These are phyloP conservation scores for Dermochelys coriacea DNA, from an alignment of 2,797 vertebrate genomes.

Conservation along the genomic window DNA sequence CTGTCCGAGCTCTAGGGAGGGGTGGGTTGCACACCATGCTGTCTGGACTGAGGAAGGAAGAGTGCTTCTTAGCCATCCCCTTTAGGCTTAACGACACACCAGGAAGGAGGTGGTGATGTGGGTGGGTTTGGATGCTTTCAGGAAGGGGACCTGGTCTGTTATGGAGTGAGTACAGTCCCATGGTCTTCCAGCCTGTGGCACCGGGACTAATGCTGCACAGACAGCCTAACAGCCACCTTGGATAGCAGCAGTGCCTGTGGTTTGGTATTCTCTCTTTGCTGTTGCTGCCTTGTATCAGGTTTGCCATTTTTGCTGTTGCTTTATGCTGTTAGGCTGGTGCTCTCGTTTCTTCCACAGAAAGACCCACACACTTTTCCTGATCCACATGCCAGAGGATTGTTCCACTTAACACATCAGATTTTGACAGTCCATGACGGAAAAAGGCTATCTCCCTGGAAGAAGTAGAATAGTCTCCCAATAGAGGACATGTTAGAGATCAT, in stretches of 20 bases:
- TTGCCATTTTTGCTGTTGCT: slow-evolving; percentile 47
- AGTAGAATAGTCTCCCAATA: not conserved
- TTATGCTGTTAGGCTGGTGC: not conserved
- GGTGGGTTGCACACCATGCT: not conserved
- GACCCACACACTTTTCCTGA: not conserved
- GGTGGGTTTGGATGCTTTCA: not conserved
- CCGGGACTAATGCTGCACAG: not conserved
- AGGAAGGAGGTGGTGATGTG: accelerated
- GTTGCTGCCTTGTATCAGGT: not conserved
- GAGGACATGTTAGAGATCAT: not conserved
- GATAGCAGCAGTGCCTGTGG: accelerated
- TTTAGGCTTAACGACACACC: not conserved
- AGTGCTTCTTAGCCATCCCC: accelerated
- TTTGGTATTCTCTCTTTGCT: accelerated
- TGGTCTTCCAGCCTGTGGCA: too few species aligned
- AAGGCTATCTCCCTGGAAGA: accelerated
- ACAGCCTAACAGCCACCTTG: not conserved
- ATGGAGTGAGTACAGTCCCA: accelerated
- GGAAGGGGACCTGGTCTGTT: accelerated
- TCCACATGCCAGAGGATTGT: accelerated
- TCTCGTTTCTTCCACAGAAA: slow-evolving; percentile 43
- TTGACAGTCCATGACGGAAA: not conserved
- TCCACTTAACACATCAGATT: not conserved
- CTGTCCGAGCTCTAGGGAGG: accelerated
- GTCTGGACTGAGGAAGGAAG: not conserved